Conservation (phyloP, 2,888 invertebrate genomes). For the Andrena chrysosceles region DNA sequence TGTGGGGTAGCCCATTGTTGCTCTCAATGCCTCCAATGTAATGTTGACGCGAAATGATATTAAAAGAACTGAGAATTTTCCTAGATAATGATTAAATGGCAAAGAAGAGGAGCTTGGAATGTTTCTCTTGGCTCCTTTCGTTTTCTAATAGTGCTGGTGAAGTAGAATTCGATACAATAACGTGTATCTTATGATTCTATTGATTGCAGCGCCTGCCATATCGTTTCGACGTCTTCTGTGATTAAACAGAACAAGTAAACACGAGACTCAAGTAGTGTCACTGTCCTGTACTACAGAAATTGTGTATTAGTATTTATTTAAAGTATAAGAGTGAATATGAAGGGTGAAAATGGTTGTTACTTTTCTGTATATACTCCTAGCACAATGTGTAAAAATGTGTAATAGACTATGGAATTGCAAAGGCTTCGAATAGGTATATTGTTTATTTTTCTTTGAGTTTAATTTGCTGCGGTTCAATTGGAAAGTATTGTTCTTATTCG, state of each 20-base stretch:
- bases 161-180: not conserved
- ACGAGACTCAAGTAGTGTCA: slow-evolving; percentile 22
- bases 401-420: too few species aligned
- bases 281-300: slow-evolving; percentile 13
- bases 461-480: too few species aligned
- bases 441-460: too few species aligned
- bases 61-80: not conserved
- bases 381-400: too few species aligned
- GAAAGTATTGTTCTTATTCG: too few species aligned
- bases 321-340: not conserved
- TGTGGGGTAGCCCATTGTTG: too few species aligned
- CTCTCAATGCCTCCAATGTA: too few species aligned
- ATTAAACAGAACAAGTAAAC: slow-evolving; percentile 11
- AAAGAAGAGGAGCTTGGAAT: too few species aligned
- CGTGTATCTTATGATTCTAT: not conserved
- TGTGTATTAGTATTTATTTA: not conserved
- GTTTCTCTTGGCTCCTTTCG: too few species aligned
- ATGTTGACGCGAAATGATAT: not conserved
- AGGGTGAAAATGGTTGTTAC: not conserved
- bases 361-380: too few species aligned
- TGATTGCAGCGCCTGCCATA: not conserved
- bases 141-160: too few species aligned
- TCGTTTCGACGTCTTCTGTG: slow-evolving; percentile 25
- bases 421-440: too few species aligned
- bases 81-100: not conserved